These are phyloP conservation scores for Apodemia hepburni DNA, from an alignment of 2,888 invertebrate species.

Conservation along the genomic window DNA sequence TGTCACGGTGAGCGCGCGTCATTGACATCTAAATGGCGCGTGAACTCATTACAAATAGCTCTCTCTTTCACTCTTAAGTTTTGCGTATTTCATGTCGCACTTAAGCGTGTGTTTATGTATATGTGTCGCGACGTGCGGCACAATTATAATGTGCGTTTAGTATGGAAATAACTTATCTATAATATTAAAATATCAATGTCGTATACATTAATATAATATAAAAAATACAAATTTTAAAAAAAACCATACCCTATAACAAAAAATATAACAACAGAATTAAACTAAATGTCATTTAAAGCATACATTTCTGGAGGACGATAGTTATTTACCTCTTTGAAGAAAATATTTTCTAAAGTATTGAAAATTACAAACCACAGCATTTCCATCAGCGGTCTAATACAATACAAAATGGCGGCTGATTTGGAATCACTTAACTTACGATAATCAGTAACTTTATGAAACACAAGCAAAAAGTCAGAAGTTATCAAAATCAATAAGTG, in stretches of 20 bases:
- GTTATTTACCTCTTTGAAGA: background rate
- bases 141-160: too few relatives aligned
- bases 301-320: background rate
- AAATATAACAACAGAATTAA: background rate
- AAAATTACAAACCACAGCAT: slow-evolving; percentile 11
- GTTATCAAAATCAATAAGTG: slow-evolving; percentile 5
- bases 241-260: background rate
- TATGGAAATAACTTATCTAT: too few relatives aligned
- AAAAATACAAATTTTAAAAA: too few relatives aligned
- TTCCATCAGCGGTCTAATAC: slow-evolving; percentile 11
- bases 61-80: too few relatives aligned
- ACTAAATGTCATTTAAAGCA: background rate
- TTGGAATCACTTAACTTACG: background rate
- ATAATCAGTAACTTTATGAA: slow-evolving; percentile 14
- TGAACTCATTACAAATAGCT: too few relatives aligned
- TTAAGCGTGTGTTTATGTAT: too few relatives aligned
- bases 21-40: too few relatives aligned
- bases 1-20: too few relatives aligned
- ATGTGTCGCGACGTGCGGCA: too few relatives aligned
- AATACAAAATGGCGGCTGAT: background rate
- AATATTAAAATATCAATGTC: too few relatives aligned
- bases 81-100: too few relatives aligned
- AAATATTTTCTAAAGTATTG: background rate
- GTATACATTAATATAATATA: too few relatives aligned
- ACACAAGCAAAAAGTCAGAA: background rate